Percentiles rank a stretch among this genome's conserved stretches.
Evolutionary conservation across 2,797 vertebrate genomes (phyloP).

Genomic region (Calcarius lapponicus): DNA sequence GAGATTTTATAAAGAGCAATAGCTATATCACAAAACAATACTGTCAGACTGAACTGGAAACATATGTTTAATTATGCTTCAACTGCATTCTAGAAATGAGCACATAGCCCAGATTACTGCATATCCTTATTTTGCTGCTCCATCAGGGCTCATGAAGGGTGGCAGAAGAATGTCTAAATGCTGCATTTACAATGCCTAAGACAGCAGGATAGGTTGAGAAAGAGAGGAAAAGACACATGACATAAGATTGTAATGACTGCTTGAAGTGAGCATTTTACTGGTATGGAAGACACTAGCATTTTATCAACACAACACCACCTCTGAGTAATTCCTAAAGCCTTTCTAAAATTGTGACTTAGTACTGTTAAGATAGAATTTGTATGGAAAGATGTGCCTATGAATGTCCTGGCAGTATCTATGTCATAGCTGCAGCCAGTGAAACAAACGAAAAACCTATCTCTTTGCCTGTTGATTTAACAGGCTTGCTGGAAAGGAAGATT

Average conservation of each 20-base stretch:
- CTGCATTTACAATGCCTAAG: not conserved
- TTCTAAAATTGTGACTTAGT: slow-evolving; percentile 17
- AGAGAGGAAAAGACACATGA: not conserved
- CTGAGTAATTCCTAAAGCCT: slow-evolving; percentile 13
- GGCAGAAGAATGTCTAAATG: not conserved
- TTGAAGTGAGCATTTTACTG: not conserved
- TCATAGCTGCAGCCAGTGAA: not conserved
- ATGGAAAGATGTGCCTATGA: not conserved
- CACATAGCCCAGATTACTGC: not conserved
- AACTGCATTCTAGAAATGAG: slow-evolving; percentile 1
- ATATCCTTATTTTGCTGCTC: not conserved
- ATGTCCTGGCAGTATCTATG: not conserved
- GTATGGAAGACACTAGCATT: not conserved
- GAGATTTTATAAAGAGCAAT: not conserved
- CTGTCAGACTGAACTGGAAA: not conserved
- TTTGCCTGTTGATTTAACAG: not conserved
- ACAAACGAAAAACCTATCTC: not conserved
- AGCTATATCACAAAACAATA: slow-evolving; percentile 2
- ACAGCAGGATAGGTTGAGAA: not conserved
- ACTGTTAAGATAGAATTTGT: not conserved
- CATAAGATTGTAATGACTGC: not conserved
- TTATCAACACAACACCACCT: not conserved
- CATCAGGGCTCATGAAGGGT: not conserved
- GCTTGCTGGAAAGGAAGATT: not conserved
- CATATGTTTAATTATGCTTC: not conserved